Evolutionary conservation across 2,797 vertebrate genomes (phyloP).

Genomic region (Lagodon rhomboides): DNA sequence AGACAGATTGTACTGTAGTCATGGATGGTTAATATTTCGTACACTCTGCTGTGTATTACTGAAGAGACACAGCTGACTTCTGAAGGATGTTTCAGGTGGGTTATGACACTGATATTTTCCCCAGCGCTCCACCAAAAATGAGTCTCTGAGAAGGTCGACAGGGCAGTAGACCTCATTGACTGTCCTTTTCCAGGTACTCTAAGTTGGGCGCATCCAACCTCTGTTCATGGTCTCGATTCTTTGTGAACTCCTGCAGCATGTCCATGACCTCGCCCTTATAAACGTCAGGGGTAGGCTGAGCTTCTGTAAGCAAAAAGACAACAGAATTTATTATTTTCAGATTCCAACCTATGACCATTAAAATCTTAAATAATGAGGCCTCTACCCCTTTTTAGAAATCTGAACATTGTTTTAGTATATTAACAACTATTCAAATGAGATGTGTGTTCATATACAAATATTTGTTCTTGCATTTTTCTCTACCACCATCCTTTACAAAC

Average conservation of each 20-base stretch:
- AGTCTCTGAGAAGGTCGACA: conserved; percentile 43
- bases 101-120: conserved; percentile 12
- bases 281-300: conserved; percentile 88
- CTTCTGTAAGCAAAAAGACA: conserved; percentile 80
- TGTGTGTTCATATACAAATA: too few species aligned
- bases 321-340: background rate
- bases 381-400: too few species aligned
- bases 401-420: too few species aligned
- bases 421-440: too few species aligned
- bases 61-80: background rate
- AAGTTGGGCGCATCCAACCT: conserved; percentile 92
- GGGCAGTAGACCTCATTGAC: conserved; percentile 47
- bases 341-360: background rate
- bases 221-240: conserved; percentile 93
- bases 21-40: conserved; percentile 8
- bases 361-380: background rate
- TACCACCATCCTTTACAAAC: too few species aligned
- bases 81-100: background rate
- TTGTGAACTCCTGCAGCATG: conserved; percentile 93
- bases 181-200: conserved; percentile 90
- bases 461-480: too few species aligned
- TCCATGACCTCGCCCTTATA: conserved; percentile 94
- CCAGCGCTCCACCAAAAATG: conserved; percentile 1
- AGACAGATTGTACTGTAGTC: background rate
- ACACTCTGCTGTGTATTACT: background rate